Evolutionary conservation across 2,888 invertebrate species (phyloP).

Genomic region (Melolontha melolontha): DNA sequence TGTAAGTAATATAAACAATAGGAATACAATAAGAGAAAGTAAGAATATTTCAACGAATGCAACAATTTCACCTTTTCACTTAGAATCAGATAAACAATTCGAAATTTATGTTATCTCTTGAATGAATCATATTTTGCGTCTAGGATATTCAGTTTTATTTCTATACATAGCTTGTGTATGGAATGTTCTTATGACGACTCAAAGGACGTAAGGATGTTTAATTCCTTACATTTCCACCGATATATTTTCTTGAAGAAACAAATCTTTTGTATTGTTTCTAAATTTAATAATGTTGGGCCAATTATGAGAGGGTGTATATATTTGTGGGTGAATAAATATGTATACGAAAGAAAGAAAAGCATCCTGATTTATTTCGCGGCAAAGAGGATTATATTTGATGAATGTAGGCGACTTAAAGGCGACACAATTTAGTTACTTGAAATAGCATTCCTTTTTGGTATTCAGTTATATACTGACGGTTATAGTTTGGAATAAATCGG

Average conservation of each 20-base stretch:
- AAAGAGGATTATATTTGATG: constrained; percentile 38
- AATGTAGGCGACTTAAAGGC: constrained; percentile 6
- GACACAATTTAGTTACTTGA: constrained; percentile 19
- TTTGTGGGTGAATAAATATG: background rate
- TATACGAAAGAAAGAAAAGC: background rate
- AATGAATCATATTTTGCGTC: too few relatives aligned
- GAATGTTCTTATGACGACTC: background rate
- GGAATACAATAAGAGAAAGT: too few relatives aligned
- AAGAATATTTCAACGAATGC: too few relatives aligned
- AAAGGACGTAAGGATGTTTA: background rate
- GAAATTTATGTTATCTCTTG: too few relatives aligned
- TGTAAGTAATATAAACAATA: too few relatives aligned
- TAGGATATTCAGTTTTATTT: too few relatives aligned
- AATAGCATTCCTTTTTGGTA: constrained; percentile 9
- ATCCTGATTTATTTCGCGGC: constrained; percentile 32
- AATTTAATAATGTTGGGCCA: constrained; percentile 9
- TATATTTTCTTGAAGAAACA: too few relatives aligned
- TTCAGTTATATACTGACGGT: constrained; percentile 6
- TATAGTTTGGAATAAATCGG: background rate
- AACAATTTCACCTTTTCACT: too few relatives aligned
- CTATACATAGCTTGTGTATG: too few relatives aligned
- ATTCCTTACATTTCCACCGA: constrained; percentile 1
- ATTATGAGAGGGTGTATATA: too few relatives aligned
- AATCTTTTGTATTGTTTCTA: background rate
- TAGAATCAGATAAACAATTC: too few relatives aligned